Base-by-base conservation (phyloP, 2,888 invertebrate genomes). In the Tiliacea aurago region DNA sequence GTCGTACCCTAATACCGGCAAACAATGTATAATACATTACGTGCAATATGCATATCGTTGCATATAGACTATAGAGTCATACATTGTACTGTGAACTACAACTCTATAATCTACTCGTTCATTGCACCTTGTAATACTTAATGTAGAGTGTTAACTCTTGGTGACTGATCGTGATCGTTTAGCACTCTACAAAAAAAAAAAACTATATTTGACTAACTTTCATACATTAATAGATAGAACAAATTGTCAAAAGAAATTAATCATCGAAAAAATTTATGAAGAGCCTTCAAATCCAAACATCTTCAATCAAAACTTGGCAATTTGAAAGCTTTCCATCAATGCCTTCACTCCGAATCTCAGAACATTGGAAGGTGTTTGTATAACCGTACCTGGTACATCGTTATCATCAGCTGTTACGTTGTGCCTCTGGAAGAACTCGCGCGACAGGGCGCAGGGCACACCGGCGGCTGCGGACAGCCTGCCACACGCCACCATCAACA, bases 331-430 rank as follows among this genome's bases (percentile, higher is more conserved):
- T 82, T 85, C 66, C 79, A 76, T 81, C 76, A 80, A 79, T 74
- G 70, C 49, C 56, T 45, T 58, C 11, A 37, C 53, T 61, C 37
- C 45, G 37, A 47, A 51, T 67, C 66, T 62, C 77, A 66, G 71
- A 82, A 84, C 76, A 80, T 83, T 72, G 81, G 81, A 69, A 80
- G 74, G 66, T 91, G 89, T 92, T 91, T 90, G 90, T 84, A 84
- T 77, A 81, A 86, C 87, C 93, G 91, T 94, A 96, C 96, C 96
- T 96, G 96, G 93, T 90, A 92, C 92, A 76, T 92, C 90, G 89
- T 90, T 93, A 87, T 94, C 94, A 91, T 95, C 95, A 95, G 95
- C 96, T 95, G 96, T 93, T 91, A 92, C 91, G 89, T 96, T 95
- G 91, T 95, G 94, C 84, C 94, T 93, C 83, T 90, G 83, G 90